Evolutionary conservation across 2,888 invertebrate genomes (phyloP).

Genomic region (Agrochola lota): DNA sequence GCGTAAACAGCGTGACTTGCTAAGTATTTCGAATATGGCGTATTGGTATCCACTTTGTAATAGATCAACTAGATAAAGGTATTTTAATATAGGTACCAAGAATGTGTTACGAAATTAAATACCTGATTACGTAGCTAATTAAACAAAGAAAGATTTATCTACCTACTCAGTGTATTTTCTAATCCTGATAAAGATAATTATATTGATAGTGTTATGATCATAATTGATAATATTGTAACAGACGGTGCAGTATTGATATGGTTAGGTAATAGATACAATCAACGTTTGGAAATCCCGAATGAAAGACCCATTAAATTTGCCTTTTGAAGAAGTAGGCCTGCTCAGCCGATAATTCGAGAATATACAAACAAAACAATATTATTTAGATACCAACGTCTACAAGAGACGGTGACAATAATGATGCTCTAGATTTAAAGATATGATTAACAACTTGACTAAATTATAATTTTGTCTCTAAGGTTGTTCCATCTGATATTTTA

Average conservation of each 20-base stretch:
- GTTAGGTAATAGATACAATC: slow-evolving; percentile 2
- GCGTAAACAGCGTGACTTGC: neutral
- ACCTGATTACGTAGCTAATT: slow-evolving; percentile 15
- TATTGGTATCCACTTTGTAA: neutral
- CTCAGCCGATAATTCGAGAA: neutral
- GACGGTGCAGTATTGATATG: slow-evolving; percentile 18
- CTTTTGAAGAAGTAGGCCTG: neutral
- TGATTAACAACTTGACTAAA: too few species aligned
- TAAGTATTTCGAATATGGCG: neutral
- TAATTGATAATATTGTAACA: slow-evolving; percentile 14
- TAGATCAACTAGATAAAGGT: slow-evolving; percentile 7
- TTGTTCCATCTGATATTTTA: neutral
- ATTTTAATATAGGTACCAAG: slow-evolving; percentile 3
- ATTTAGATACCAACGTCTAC: neutral
- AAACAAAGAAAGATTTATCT: slow-evolving; percentile 21
- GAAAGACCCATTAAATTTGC: neutral
- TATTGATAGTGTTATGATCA: slow-evolving; percentile 11
- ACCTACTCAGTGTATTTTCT: neutral
- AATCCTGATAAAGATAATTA: slow-evolving; percentile 31
- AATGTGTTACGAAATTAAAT: slow-evolving; percentile 15
- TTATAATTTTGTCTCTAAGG: neutral
- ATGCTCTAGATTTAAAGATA: neutral
- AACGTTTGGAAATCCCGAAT: slow-evolving; percentile 7
- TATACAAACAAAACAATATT: neutral
- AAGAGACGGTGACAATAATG: neutral